Evolutionary conservation across 2,113 vertebrate species (phyloP).

Genomic region (Mohoua ochrocephala): DNA sequence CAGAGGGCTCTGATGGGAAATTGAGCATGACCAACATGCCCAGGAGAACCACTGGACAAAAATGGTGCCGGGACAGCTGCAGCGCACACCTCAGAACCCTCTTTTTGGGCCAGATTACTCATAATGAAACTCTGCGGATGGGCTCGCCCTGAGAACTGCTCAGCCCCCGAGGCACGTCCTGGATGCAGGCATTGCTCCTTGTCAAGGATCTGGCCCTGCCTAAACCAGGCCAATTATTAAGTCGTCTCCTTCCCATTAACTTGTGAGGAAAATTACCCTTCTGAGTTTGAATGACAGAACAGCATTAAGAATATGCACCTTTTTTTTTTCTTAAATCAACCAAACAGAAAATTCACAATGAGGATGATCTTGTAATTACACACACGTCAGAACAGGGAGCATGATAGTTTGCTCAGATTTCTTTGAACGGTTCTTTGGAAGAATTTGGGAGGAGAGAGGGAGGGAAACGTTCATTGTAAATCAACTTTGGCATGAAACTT

Average conservation of each 20-base stretch:
- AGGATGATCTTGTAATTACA: slow-evolving; percentile 54
- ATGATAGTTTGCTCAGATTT: neutral
- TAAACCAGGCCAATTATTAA: neutral
- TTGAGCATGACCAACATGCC: neutral
- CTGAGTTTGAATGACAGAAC: slow-evolving; percentile 15
- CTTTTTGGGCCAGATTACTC: neutral
- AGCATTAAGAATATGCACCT: neutral
- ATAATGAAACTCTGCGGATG: fast-evolving
- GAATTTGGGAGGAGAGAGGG: neutral
- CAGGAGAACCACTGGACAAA: neutral
- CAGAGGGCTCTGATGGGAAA: neutral
- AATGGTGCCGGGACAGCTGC: neutral
- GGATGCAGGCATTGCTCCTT: neutral
- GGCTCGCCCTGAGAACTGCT: neutral
- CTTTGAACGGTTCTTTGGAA: neutral
- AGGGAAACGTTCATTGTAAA: slow-evolving; percentile 23
- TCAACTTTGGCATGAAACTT: slow-evolving; percentile 57
- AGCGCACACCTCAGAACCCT: neutral
- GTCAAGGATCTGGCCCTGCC: neutral
- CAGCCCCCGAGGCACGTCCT: neutral
- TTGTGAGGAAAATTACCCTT: slow-evolving; percentile 7
- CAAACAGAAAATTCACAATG: slow-evolving; percentile 11
- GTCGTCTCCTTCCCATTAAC: neutral
- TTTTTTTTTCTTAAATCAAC: slow-evolving; percentile 25
- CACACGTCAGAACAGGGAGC: neutral